Conservation (phyloP, 1,140 invertebrate species). For the Papilio xuthus region DNA sequence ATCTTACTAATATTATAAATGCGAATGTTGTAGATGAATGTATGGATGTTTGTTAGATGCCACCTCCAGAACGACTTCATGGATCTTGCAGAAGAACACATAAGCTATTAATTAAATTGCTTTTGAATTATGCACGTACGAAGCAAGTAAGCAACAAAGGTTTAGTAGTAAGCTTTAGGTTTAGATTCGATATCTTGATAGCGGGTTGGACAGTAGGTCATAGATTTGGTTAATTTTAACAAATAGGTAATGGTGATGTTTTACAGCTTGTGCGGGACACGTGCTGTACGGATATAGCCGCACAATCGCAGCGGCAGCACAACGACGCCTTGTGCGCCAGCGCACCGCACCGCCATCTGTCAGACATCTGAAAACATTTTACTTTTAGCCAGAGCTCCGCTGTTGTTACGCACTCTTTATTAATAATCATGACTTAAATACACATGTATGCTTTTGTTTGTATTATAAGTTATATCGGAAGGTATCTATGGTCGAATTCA, state of each 20-base stretch:
- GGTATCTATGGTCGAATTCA: neutral
- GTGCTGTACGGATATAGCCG: constrained; percentile 45
- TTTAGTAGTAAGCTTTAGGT: too few species aligned
- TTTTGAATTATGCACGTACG: too few species aligned
- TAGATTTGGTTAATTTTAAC: neutral
- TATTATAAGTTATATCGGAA: too few species aligned
- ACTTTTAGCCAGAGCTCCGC: constrained; percentile 26
- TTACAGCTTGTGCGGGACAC: neutral
- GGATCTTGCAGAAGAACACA: too few species aligned
- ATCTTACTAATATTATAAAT: too few species aligned
- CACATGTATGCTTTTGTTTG: neutral
- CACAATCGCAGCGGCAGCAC: constrained; percentile 36
- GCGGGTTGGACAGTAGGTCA: neutral
- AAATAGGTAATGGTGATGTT: neutral
- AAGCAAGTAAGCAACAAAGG: too few species aligned
- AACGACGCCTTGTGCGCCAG: constrained; percentile 46
- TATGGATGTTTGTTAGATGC: too few species aligned
- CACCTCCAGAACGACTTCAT: too few species aligned
- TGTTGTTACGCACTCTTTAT: constrained; percentile 13
- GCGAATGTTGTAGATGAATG: too few species aligned
- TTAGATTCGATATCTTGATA: neutral
- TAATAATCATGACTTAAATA: constrained; percentile 2
- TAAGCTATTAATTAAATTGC: too few species aligned
- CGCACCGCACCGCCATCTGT: constrained; percentile 50
- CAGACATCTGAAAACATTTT: constrained; percentile 53